Percentiles rank a stretch among this genome's conserved stretches.
phyloP scores from a whole-genome alignment of 1,140 invertebrate genomes.

The Lepidostoma basale region DNA sequence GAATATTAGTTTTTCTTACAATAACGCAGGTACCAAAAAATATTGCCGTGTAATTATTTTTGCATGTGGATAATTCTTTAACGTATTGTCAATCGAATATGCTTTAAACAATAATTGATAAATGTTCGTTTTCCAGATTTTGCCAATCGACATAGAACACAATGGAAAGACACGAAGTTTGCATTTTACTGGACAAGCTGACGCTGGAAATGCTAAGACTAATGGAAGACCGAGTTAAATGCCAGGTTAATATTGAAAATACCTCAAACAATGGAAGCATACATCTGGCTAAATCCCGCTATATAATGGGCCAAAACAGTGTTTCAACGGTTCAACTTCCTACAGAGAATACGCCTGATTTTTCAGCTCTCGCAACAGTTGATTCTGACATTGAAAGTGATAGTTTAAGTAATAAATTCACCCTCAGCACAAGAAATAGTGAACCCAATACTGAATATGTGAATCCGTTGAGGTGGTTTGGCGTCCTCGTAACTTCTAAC shows the following conservation, averaged over 20 bases:
- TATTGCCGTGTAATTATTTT: too few relatives aligned
- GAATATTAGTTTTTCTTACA: too few relatives aligned
- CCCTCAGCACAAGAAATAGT: conserved; percentile 53
- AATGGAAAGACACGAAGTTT: conserved; percentile 48
- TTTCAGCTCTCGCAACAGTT: conserved; percentile 61
- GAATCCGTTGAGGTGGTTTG: conserved; percentile 78
- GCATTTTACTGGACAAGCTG: conserved; percentile 66
- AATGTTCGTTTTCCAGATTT: too few relatives aligned
- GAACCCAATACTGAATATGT: conserved; percentile 53
- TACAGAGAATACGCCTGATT: conserved; percentile 63
- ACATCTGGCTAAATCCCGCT: conserved; percentile 73
- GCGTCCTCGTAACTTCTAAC: conserved; percentile 73
- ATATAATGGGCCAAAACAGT: conserved; percentile 72
- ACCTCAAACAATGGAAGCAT: conserved; percentile 67
- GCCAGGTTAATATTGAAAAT: conserved; percentile 69
- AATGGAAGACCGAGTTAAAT: conserved; percentile 70
- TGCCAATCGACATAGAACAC: too few relatives aligned
- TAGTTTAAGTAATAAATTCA: conserved; percentile 52
- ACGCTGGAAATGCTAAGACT: conserved; percentile 66
- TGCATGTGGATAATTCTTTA: too few relatives aligned
- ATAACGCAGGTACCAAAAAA: too few relatives aligned
- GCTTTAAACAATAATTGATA: too few relatives aligned
- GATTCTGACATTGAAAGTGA: conserved; percentile 53
- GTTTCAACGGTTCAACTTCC: conserved; percentile 71
- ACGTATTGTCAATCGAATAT: too few relatives aligned